phyloP scores from a whole-genome alignment of 2,797 vertebrate species.

The Oreonectes daqikongensis region DNA sequence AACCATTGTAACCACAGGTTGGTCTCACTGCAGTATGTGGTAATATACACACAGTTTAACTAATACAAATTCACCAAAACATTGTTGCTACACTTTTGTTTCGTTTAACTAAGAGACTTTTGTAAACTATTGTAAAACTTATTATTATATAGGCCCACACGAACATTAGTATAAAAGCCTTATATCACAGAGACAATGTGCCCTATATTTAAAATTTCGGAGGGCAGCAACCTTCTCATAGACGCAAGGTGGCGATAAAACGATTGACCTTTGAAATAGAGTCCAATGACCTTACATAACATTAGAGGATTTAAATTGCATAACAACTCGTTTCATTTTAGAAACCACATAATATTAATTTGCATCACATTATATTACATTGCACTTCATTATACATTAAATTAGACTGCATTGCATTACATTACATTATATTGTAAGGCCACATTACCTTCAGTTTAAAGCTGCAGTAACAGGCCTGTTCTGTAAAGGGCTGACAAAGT shows the following conservation, averaged over 20 bases:
- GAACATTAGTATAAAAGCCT: too few relatives aligned
- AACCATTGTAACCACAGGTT: too few relatives aligned
- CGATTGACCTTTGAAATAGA: neutral
- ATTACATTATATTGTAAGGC: slow-evolving; percentile 9
- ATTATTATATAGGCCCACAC: too few relatives aligned
- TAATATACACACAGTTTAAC: too few relatives aligned
- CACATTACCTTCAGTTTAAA: neutral
- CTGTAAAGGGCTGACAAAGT: neutral
- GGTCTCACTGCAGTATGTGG: too few relatives aligned
- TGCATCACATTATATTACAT: slow-evolving; percentile 9
- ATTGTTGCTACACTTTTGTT: too few relatives aligned
- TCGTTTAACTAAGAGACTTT: too few relatives aligned
- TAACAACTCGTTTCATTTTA: neutral
- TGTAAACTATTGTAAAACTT: too few relatives aligned
- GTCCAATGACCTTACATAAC: slow-evolving; percentile 2
- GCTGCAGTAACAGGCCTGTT: neutral
- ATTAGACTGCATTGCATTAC: slow-evolving; percentile 1
- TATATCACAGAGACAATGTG: too few relatives aligned
- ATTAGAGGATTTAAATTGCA: neutral
- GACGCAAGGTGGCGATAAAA: slow-evolving; percentile 18
- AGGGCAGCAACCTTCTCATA: neutral
- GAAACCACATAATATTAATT: slow-evolving; percentile 1
- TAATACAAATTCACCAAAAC: too few relatives aligned
- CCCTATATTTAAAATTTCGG: too few relatives aligned
- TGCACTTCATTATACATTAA: neutral